Conservation (phyloP, 2,113 vertebrate genomes). For the Petaurus breviceps region DNA sequence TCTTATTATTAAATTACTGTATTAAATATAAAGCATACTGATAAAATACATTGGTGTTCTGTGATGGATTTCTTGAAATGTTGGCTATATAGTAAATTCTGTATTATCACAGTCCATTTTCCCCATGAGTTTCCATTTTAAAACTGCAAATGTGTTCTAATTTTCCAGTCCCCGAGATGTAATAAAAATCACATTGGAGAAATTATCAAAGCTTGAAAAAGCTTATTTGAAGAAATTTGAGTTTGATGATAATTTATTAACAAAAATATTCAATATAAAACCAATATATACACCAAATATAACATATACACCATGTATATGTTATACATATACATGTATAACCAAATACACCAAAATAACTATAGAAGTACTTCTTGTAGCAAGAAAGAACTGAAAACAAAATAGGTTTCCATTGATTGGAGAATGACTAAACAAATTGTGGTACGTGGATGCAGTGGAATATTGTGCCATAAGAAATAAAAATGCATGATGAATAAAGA, state of each 20-base stretch:
- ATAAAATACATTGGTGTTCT: neutral
- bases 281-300: too few relatives aligned
- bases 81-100: neutral
- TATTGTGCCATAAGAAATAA: neutral
- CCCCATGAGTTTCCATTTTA: neutral
- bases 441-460: neutral
- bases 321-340: too few relatives aligned
- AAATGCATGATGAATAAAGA: neutral
- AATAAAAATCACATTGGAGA: neutral
- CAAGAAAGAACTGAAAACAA: neutral
- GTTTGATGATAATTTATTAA: neutral
- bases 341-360: neutral
- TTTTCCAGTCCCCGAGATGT: neutral
- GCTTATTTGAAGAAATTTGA: neutral
- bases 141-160: neutral
- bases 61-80: neutral
- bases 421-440: neutral
- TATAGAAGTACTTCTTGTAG: neutral
- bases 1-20: neutral
- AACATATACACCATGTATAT: too few relatives aligned
- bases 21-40: neutral
- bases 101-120: neutral
- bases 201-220: neutral
- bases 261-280: neutral
- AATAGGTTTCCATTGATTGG: neutral